These are phyloP conservation scores for Pristionchus exspectatus DNA, from an alignment of 2,888 invertebrate species.

Conservation along the genomic window DNA sequence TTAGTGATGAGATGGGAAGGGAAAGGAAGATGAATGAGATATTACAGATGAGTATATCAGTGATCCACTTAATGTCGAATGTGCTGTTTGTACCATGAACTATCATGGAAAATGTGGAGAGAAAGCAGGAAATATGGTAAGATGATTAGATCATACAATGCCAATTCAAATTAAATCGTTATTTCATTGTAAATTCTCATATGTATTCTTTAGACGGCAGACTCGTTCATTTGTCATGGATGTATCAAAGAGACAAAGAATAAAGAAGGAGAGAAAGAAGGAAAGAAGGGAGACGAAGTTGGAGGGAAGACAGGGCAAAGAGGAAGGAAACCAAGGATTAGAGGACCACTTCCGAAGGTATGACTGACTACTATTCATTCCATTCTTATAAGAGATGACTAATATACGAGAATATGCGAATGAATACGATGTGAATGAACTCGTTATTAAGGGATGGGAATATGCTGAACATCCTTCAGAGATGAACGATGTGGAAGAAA, in stretches of 20 bases:
- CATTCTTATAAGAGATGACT: background rate
- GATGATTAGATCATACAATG: background rate
- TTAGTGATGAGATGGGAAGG: background rate
- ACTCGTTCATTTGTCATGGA: background rate
- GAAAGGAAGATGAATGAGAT: too few relatives aligned
- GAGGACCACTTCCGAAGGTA: background rate
- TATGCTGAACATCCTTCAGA: background rate
- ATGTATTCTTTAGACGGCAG: background rate
- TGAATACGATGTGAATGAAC: background rate
- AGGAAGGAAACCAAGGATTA: slow-evolving; percentile 12
- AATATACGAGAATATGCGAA: background rate
- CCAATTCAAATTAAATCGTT: too few relatives aligned
- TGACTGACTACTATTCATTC: too few relatives aligned
- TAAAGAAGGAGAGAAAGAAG: background rate
- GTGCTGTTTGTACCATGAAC: slow-evolving; percentile 59
- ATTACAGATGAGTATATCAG: slow-evolving; percentile 58
- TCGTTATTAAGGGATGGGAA: background rate
- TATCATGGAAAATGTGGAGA: slow-evolving; percentile 65
- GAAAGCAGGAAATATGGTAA: slow-evolving; percentile 45
- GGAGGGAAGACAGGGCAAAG: background rate
- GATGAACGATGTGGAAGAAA: background rate
- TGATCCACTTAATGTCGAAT: slow-evolving; percentile 66
- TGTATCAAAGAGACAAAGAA: slow-evolving; percentile 16
- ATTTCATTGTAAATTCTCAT: background rate
- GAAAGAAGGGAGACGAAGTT: background rate